Conservation (phyloP, 2,888 invertebrate species). For the Microchrysa polita region DNA sequence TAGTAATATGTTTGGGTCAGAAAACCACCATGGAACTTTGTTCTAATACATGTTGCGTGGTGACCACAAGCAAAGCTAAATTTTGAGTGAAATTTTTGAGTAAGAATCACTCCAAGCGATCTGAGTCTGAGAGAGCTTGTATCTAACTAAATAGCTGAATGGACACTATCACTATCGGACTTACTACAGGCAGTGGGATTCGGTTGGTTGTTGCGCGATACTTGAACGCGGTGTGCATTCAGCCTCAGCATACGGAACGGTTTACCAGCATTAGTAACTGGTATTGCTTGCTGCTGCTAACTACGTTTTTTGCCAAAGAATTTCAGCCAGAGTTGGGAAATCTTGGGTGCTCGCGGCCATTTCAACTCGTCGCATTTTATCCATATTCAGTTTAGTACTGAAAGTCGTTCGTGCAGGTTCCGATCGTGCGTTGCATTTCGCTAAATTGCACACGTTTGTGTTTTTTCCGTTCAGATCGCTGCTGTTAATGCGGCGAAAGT, state of each 20-base stretch:
- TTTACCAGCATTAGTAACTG: too few species aligned
- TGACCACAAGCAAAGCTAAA: too few species aligned
- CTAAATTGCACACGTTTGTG: slow-evolving; percentile 2
- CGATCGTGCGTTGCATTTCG: slow-evolving; percentile 11
- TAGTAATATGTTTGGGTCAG: slow-evolving; percentile 26
- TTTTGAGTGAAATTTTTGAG: slow-evolving; percentile 13
- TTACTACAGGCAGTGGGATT: not conserved
- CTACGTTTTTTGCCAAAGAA: not conserved
- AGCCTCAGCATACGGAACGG: too few species aligned
- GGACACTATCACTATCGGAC: too few species aligned
- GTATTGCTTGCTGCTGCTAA: not conserved
- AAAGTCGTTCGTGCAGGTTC: slow-evolving; percentile 20
- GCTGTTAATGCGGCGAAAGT: slow-evolving; percentile 25
- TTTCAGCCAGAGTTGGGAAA: slow-evolving; percentile 2
- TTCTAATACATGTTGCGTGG: too few species aligned
- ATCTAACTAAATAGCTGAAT: too few species aligned
- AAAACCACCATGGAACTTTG: too few species aligned
- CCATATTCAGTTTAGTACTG: not conserved
- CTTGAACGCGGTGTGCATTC: not conserved
- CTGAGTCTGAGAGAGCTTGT: too few species aligned
- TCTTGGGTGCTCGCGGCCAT: not conserved
- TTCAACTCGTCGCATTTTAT: too few species aligned
- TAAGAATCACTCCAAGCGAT: not conserved
- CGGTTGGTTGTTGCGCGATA: not conserved
- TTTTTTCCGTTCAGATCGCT: not conserved